A percentile compares a stretch with the other conserved stretches of the same genome.
Evolutionary conservation across 2,888 invertebrate genomes (phyloP).

Genomic region (Sarcophaga rosellei): DNA sequence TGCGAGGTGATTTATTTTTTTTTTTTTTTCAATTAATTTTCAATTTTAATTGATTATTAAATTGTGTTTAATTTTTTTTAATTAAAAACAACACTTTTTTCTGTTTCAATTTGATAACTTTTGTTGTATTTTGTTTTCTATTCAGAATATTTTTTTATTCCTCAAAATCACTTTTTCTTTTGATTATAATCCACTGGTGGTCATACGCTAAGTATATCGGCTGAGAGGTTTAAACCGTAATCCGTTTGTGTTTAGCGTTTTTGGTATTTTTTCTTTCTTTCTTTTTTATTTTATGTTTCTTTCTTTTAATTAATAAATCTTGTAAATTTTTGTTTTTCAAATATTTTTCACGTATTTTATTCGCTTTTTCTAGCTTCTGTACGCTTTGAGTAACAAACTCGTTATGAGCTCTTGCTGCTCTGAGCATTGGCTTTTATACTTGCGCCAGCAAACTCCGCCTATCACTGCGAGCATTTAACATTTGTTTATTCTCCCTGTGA

Average conservation of each 20-base stretch:
- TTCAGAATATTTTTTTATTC: constrained; percentile 6
- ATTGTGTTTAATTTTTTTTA: constrained; percentile 28
- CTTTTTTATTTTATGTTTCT: too few relatives aligned
- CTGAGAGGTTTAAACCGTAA: constrained; percentile 64
- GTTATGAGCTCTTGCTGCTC: constrained; percentile 75
- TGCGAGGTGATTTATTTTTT: constrained; percentile 46
- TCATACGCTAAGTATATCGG: constrained; percentile 40
- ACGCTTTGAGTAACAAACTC: constrained; percentile 72
- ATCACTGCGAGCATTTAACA: constrained; percentile 55
- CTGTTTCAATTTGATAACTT: constrained; percentile 24
- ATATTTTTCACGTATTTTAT: constrained; percentile 34
- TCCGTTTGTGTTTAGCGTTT: constrained; percentile 67
- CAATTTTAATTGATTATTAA: constrained; percentile 6
- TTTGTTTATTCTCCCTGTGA: constrained; percentile 55
- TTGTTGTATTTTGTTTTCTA: neutral
- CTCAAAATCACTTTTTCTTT: constrained; percentile 20
- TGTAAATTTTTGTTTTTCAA: constrained; percentile 18
- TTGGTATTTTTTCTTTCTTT: constrained; percentile 22
- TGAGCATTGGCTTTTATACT: constrained; percentile 77
- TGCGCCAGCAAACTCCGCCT: constrained; percentile 74
- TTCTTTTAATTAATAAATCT: neutral
- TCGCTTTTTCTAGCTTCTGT: constrained; percentile 52
- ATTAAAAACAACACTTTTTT: constrained; percentile 37
- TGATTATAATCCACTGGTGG: constrained; percentile 49
- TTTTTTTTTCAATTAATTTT: constrained; percentile 23